phyloP scores from a whole-genome alignment of 2,113 vertebrate species.

The Gadus macrocephalus region DNA sequence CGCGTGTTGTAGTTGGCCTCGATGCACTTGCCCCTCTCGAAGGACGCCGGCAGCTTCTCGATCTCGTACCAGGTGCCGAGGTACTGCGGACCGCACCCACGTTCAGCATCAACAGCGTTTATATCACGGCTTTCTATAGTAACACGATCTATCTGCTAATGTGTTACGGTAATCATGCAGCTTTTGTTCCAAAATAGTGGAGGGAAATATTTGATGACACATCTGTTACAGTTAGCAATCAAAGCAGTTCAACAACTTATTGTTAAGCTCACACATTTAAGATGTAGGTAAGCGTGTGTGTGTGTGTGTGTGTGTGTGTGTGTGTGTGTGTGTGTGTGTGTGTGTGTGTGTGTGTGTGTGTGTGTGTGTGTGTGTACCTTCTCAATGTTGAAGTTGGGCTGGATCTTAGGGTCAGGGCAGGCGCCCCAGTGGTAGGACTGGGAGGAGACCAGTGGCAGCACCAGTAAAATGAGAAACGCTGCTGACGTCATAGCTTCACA shows the following conservation, averaged over 20 bases:
- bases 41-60: constrained; percentile 62
- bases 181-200: too few relatives aligned
- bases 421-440: constrained; percentile 79
- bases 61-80: constrained; percentile 75
- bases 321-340: not conserved
- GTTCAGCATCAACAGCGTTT: not conserved
- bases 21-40: constrained; percentile 69
- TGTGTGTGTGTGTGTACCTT: constrained; percentile 27
- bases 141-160: too few relatives aligned
- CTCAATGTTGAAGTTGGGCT: constrained; percentile 76
- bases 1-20: constrained; percentile 61
- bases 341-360: not conserved
- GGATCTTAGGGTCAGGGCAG: constrained; percentile 77
- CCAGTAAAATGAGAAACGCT: constrained; percentile 34
- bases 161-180: too few relatives aligned
- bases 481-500: constrained; percentile 32
- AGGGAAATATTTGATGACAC: too few relatives aligned
- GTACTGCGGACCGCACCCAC: constrained; percentile 48
- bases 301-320: not conserved
- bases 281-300: too few relatives aligned
- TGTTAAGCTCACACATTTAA: too few relatives aligned
- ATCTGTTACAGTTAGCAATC: too few relatives aligned
- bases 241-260: too few relatives aligned
- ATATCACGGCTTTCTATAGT: too few relatives aligned
- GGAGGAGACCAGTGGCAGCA: constrained; percentile 60